These are phyloP conservation scores for Drosophila nigricruria DNA, from an alignment of 2,888 invertebrate genomes.

Conservation along the genomic window DNA sequence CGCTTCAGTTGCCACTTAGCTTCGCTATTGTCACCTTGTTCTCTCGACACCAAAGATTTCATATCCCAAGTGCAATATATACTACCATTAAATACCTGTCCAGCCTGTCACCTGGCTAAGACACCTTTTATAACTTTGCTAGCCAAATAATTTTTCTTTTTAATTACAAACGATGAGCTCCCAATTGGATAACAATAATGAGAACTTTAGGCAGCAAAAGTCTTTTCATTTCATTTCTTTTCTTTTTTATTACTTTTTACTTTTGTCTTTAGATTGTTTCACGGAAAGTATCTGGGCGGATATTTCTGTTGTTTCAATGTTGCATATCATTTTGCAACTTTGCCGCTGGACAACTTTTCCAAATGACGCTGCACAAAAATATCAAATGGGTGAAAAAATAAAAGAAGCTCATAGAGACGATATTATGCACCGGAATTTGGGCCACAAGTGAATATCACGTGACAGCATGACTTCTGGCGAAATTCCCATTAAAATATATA, in stretches of 20 bases:
- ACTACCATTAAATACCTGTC: background rate
- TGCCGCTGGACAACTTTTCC: slow-evolving; percentile 53
- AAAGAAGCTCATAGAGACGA: slow-evolving; percentile 5
- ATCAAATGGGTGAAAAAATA: background rate
- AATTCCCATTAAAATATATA: slow-evolving; percentile 28
- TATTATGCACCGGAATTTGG: slow-evolving; percentile 35
- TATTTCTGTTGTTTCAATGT: slow-evolving; percentile 48
- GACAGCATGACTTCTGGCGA: slow-evolving; percentile 13
- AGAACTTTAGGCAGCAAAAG: slow-evolving; percentile 17
- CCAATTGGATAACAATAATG: slow-evolving; percentile 28
- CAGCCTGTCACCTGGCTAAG: background rate
- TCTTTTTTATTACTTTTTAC: background rate
- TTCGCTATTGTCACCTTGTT: too few relatives aligned
- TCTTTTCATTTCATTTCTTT: slow-evolving; percentile 12
- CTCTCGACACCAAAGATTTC: background rate
- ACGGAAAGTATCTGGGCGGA: slow-evolving; percentile 35
- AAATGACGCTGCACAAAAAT: slow-evolving; percentile 63
- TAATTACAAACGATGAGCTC: slow-evolving; percentile 6
- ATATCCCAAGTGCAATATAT: background rate
- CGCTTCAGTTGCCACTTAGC: too few relatives aligned
- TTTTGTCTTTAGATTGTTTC: slow-evolving; percentile 14
- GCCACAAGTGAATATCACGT: slow-evolving; percentile 29
- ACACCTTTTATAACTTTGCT: background rate
- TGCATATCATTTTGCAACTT: slow-evolving; percentile 45
- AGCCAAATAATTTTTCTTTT: background rate